These are phyloP conservation scores for Chrysodeixis includens DNA, from an alignment of 2,888 invertebrate species.

Conservation along the genomic window DNA sequence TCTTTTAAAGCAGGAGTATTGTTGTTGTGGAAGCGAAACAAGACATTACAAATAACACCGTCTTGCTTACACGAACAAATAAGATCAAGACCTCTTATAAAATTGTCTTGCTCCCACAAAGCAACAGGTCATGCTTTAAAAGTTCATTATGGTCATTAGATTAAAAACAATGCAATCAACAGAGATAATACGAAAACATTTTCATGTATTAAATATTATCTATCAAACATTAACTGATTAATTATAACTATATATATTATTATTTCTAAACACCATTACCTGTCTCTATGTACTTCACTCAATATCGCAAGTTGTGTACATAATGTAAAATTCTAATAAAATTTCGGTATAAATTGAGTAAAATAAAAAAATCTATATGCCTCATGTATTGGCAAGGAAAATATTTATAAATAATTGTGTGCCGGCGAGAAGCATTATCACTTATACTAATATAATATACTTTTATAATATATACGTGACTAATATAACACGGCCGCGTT, in stretches of 20 bases:
- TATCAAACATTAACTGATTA: neutral
- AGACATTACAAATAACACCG: no score
- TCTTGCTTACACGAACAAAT: no score
- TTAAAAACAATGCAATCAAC: neutral
- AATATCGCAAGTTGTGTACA: constrained; percentile 25
- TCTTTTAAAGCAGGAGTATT: no score
- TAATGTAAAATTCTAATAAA: constrained; percentile 15
- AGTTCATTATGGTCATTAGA: neutral
- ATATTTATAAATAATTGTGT: constrained; percentile 72
- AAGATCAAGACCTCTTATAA: no score
- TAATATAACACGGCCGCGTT: constrained; percentile 72
- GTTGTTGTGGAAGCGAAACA: no score
- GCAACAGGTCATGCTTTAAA: no score
- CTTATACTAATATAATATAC: constrained; percentile 79
- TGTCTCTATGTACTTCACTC: constrained; percentile 2
- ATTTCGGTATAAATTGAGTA: constrained; percentile 54
- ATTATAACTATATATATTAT: neutral
- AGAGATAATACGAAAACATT: constrained; percentile 2
- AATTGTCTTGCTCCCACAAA: no score
- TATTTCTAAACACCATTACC: neutral
- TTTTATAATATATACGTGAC: constrained; percentile 77
- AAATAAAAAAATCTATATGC: constrained; percentile 67
- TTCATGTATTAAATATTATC: neutral
- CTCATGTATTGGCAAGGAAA: constrained; percentile 76
- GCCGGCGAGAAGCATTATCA: constrained; percentile 79